A percentile compares a stretch with the other conserved stretches of the same genome.
These are phyloP conservation scores for Tribolium castaneum DNA, from an alignment of 1,140 invertebrate species.

Conservation along the genomic window DNA sequence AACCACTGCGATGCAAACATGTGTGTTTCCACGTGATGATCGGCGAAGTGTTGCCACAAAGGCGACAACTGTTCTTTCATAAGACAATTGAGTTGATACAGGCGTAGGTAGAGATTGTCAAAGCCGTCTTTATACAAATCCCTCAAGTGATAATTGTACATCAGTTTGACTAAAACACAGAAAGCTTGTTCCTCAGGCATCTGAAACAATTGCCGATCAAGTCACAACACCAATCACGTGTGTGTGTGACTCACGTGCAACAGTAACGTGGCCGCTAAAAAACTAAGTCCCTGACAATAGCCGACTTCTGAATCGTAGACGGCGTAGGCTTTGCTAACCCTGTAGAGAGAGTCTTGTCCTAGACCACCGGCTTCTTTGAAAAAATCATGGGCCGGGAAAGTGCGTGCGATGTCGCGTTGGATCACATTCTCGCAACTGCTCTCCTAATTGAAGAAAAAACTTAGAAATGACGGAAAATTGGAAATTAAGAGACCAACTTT, in stretches of 20 bases:
- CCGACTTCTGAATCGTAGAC: conserved; percentile 97
- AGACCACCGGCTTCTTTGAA: conserved; percentile 92
- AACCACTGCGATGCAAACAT: conserved; percentile 99
- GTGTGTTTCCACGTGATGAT: conserved; percentile 94
- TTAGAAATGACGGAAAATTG: conserved; percentile 18
- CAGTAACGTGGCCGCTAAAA: conserved; percentile 93
- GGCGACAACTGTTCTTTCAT: conserved; percentile 96
- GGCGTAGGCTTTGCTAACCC: conserved; percentile 97
- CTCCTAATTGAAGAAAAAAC: conserved; percentile 70
- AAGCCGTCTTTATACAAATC: conserved; percentile 97
- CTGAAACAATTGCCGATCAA: conserved; percentile 66
- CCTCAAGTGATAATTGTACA: conserved; percentile 95
- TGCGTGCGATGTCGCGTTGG: conserved; percentile 95
- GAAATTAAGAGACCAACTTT: conserved; percentile 71
- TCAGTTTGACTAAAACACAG: conserved; percentile 94
- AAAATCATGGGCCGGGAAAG: conserved; percentile 98
- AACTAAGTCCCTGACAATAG: conserved; percentile 98
- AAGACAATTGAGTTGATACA: conserved; percentile 96
- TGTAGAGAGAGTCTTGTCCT: conserved; percentile 95
- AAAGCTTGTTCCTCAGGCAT: conserved; percentile 99
- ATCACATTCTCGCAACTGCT: conserved; percentile 93
- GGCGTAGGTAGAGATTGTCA: conserved; percentile 92
- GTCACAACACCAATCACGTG: not conserved
- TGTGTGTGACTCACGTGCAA: conserved; percentile 83
- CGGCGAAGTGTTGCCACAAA: conserved; percentile 89